Evolutionary conservation across 2,888 invertebrate genomes (phyloP).

Genomic region (Rhagophthalmus giganteus): DNA sequence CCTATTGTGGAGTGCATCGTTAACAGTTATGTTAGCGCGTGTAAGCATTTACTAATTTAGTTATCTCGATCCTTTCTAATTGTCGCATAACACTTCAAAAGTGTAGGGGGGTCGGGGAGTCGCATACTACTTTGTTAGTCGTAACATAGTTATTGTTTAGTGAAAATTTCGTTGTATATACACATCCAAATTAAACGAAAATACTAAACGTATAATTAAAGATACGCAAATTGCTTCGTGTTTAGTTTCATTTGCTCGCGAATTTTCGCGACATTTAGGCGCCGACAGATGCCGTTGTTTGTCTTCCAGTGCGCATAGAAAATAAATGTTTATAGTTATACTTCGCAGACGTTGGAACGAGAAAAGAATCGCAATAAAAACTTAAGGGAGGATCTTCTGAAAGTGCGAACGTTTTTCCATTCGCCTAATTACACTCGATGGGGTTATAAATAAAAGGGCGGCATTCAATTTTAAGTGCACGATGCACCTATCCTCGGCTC

Average conservation of each 20-base stretch:
- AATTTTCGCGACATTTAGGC: constrained; percentile 17
- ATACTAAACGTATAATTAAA: not conserved
- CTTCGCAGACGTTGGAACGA: too few relatives aligned
- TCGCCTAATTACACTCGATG: too few relatives aligned
- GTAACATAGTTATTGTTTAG: constrained; percentile 1
- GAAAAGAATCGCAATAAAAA: too few relatives aligned
- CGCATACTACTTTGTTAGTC: constrained; percentile 8
- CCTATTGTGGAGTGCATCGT: constrained; percentile 27
- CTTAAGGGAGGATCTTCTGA: too few relatives aligned
- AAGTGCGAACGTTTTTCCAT: too few relatives aligned
- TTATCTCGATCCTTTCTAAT: constrained; percentile 26
- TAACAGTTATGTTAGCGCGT: constrained; percentile 20
- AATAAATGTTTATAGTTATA: too few relatives aligned
- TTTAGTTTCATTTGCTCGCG: not conserved
- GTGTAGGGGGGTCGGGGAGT: constrained; percentile 7
- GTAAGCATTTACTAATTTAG: constrained; percentile 24
- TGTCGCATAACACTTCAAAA: constrained; percentile 9
- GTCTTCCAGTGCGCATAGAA: too few relatives aligned
- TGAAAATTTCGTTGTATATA: too few relatives aligned
- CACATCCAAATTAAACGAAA: not conserved
- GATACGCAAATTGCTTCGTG: not conserved
- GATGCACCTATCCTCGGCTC: too few relatives aligned
- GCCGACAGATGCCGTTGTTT: constrained; percentile 15
- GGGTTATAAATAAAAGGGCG: too few relatives aligned
- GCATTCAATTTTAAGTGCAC: too few relatives aligned